Evolutionary conservation across 2,888 invertebrate genomes (phyloP).

Genomic region (Drosophila stalkeri): DNA sequence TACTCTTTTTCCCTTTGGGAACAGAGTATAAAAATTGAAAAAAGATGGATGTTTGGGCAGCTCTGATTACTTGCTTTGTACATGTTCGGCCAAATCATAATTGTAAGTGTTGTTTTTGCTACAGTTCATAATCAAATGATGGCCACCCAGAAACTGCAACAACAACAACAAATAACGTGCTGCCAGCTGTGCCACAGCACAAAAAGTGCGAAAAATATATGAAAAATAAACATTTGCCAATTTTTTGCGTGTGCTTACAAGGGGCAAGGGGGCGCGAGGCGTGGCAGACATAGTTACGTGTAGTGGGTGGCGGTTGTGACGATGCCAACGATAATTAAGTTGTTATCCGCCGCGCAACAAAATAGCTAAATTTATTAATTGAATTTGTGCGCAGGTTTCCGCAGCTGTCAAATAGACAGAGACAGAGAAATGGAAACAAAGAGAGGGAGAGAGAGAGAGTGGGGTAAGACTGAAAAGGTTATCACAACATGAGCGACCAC

Average conservation of each 20-base stretch:
- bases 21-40: too few relatives aligned
- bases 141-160: constrained; percentile 41
- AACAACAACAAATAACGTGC: constrained; percentile 22
- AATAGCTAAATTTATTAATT: constrained; percentile 64
- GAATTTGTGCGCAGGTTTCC: constrained; percentile 52
- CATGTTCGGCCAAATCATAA: constrained; percentile 66
- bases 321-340: constrained; percentile 64
- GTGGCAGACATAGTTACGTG: not conserved
- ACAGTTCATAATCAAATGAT: constrained; percentile 63
- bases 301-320: not conserved
- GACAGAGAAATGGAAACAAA: not conserved
- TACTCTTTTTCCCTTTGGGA: too few relatives aligned
- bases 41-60: constrained; percentile 5
- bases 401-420: not conserved
- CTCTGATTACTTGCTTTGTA: constrained; percentile 47
- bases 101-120: constrained; percentile 35
- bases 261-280: not conserved
- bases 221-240: constrained; percentile 38
- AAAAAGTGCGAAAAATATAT: constrained; percentile 39
- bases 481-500: constrained; percentile 40
- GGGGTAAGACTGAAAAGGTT: constrained; percentile 33
- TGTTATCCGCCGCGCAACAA: constrained; percentile 48
- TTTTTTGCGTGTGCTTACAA: constrained; percentile 34
- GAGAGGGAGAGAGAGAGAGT: too few relatives aligned
- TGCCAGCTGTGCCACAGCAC: constrained; percentile 29